Conservation (phyloP, 2,888 invertebrate species). For the Cantharis rustica region DNA sequence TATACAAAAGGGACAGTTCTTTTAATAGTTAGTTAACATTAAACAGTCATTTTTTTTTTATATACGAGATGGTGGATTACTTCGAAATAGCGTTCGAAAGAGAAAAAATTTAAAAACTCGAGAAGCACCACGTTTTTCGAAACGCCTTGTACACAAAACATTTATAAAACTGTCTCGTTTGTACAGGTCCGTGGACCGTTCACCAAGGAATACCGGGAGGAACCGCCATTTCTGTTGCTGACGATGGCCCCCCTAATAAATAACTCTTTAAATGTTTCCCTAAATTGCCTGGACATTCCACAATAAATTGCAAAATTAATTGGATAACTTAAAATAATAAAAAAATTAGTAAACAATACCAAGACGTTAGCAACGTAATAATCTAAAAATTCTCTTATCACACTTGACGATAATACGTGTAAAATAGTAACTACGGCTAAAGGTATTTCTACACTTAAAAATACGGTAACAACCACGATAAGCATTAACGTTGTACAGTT, state of each 20-base stretch:
- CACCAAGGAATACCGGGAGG: slow-evolving; percentile 79
- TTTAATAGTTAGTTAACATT: not conserved
- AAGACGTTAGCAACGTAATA: slow-evolving; percentile 78
- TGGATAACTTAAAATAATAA: slow-evolving; percentile 88
- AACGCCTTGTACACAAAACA: not conserved
- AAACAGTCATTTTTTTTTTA: not conserved
- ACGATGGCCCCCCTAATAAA: slow-evolving; percentile 70
- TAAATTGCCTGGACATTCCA: slow-evolving; percentile 92
- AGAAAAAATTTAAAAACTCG: not conserved
- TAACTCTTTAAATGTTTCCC: slow-evolving; percentile 88
- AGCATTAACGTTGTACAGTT: slow-evolving; percentile 88
- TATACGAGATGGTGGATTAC: not conserved
- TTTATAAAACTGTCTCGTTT: slow-evolving; percentile 79
- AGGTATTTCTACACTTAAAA: slow-evolving; percentile 82
- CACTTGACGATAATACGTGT: slow-evolving; percentile 78
- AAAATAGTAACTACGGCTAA: slow-evolving; percentile 81
- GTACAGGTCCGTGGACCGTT: slow-evolving; percentile 84
- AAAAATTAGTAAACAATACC: slow-evolving; percentile 85
- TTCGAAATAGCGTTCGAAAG: not conserved
- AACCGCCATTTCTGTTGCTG: slow-evolving; percentile 68
- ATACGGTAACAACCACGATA: slow-evolving; percentile 85
- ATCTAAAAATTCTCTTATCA: slow-evolving; percentile 71
- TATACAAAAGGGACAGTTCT: slow-evolving; percentile 1
- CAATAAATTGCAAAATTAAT: slow-evolving; percentile 96
- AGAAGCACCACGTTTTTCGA: not conserved